Conservation (phyloP, 1,140 invertebrate genomes). For the Drosophila orosa region DNA sequence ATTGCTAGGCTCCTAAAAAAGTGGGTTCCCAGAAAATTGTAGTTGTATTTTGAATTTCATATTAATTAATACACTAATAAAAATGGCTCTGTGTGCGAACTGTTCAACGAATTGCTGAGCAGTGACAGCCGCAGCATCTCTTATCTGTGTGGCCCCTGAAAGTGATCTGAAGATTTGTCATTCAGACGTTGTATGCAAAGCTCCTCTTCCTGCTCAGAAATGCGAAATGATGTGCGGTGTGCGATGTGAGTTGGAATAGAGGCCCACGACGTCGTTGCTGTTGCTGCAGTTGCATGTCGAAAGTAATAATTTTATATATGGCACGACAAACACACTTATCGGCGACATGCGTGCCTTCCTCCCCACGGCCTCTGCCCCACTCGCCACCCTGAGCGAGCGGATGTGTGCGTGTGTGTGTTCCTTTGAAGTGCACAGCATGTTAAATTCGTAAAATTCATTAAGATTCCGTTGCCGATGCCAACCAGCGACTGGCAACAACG, state of each 20-base stretch:
- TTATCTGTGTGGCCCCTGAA: constrained; percentile 19
- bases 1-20: no score
- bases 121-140: background rate
- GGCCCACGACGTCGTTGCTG: constrained; percentile 24
- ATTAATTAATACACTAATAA: background rate
- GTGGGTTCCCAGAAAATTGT: background rate
- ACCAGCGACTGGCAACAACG: constrained; percentile 51
- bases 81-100: background rate
- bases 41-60: background rate
- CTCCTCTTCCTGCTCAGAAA: constrained; percentile 38
- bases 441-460: constrained; percentile 83
- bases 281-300: constrained; percentile 70
- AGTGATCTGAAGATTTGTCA: constrained; percentile 33
- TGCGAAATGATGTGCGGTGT: constrained; percentile 16
- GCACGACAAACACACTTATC: constrained; percentile 82
- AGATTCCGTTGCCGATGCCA: constrained; percentile 82
- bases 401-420: constrained; percentile 64
- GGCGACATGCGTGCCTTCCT: constrained; percentile 69
- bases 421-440: constrained; percentile 82
- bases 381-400: constrained; percentile 3
- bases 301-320: constrained; percentile 83
- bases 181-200: constrained; percentile 22
- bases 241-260: constrained; percentile 20
- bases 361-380: constrained; percentile 5
- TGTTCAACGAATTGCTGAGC: background rate